phyloP scores from a whole-genome alignment of 2,888 invertebrate species.

The Dasypolia templi region DNA sequence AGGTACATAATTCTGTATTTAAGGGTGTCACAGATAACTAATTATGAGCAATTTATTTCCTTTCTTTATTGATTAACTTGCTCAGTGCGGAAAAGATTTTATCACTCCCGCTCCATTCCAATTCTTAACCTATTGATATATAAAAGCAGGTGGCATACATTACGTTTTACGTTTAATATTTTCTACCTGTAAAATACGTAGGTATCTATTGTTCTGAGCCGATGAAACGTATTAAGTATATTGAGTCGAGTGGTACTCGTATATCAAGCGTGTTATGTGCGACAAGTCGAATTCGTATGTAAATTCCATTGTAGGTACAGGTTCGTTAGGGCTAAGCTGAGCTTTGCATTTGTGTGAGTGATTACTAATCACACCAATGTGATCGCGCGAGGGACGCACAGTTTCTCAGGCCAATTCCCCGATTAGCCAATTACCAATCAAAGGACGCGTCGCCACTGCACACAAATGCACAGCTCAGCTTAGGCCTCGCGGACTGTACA shows the following conservation, averaged over 20 bases:
- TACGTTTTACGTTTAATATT: slow-evolving; percentile 1
- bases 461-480: no score
- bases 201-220: slow-evolving; percentile 20
- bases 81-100: not conserved
- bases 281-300: slow-evolving; percentile 10
- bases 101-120: not conserved
- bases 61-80: not conserved
- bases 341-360: no score
- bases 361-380: no score
- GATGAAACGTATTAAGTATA: slow-evolving; percentile 23
- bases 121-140: not conserved
- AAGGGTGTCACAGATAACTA: not conserved
- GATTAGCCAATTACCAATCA: no score
- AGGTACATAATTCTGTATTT: not conserved
- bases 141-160: slow-evolving; percentile 14
- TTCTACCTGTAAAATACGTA: not conserved
- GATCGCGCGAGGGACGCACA: no score
- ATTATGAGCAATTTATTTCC: not conserved
- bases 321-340: no score
- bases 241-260: slow-evolving; percentile 5
- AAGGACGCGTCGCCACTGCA: no score
- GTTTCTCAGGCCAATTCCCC: no score
- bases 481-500: no score
- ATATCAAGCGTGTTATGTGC: slow-evolving; percentile 5
- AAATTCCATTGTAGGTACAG: not conserved